phyloP scores from a whole-genome alignment of 2,113 vertebrate species.

The Ramphastos sulfuratus region DNA sequence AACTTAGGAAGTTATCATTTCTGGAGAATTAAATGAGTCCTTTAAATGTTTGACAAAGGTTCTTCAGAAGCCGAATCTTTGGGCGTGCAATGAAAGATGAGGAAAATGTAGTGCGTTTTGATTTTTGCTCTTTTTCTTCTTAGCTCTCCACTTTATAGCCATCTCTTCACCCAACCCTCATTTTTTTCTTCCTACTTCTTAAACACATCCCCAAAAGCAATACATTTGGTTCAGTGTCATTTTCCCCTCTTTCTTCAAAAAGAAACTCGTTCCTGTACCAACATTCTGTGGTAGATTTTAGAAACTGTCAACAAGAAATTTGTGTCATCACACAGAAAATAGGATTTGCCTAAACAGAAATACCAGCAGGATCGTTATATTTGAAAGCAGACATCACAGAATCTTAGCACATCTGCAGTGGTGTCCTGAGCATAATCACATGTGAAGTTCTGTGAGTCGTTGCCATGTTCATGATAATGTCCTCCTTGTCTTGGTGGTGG shows the following conservation, averaged over 20 bases:
- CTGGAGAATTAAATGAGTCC: not conserved
- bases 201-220: not conserved
- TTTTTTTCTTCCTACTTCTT: not conserved
- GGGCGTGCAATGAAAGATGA: not conserved
- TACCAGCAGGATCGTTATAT: not conserved
- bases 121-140: not conserved
- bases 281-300: not conserved
- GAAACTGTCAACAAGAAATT: not conserved
- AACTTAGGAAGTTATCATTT: not conserved
- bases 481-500: not conserved
- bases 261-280: not conserved
- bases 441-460: not conserved
- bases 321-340: not conserved
- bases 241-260: not conserved
- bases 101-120: not conserved
- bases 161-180: not conserved
- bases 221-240: not conserved
- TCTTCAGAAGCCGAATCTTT: not conserved
- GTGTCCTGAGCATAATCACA: not conserved
- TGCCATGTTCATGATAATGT: not conserved
- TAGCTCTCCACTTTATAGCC: not conserved
- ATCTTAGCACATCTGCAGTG: not conserved
- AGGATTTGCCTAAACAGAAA: not conserved
- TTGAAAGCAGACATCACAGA: not conserved
- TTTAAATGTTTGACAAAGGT: not conserved